phyloP scores from a whole-genome alignment of 2,888 invertebrate genomes.

The Arrhopalites spinosus region DNA sequence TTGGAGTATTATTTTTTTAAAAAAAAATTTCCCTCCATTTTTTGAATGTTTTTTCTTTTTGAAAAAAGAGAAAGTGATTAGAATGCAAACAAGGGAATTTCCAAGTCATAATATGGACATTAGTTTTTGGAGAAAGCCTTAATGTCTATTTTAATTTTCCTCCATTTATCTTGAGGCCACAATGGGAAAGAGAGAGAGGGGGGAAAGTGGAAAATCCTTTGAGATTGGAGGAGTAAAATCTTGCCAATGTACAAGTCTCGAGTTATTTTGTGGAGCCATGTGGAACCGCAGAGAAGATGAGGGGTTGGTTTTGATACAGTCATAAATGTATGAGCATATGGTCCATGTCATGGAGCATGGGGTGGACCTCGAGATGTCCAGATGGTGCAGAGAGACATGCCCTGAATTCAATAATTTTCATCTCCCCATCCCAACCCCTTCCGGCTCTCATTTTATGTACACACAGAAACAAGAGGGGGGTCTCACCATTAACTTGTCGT shows the following conservation, averaged over 20 bases:
- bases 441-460: background rate
- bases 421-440: background rate
- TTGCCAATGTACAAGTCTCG: background rate
- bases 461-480: too few relatives aligned
- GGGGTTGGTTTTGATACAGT: background rate
- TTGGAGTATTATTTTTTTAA: too few relatives aligned
- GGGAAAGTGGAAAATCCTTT: background rate
- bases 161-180: background rate
- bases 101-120: conserved; percentile 13
- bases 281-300: background rate
- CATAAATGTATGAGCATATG: background rate
- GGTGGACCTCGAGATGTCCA: background rate
- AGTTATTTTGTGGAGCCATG: background rate
- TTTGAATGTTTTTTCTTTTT: too few relatives aligned
- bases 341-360: background rate
- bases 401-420: background rate
- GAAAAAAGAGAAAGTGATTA: too few relatives aligned
- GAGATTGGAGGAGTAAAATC: background rate
- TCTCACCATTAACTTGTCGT: too few relatives aligned
- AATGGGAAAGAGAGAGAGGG: background rate
- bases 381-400: conserved; percentile 9
- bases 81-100: conserved; percentile 6
- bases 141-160: background rate
- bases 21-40: too few relatives aligned
- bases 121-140: background rate